Evolutionary conservation across 1,140 invertebrate species (phyloP).

Genomic region (Bombus ignitus): DNA sequence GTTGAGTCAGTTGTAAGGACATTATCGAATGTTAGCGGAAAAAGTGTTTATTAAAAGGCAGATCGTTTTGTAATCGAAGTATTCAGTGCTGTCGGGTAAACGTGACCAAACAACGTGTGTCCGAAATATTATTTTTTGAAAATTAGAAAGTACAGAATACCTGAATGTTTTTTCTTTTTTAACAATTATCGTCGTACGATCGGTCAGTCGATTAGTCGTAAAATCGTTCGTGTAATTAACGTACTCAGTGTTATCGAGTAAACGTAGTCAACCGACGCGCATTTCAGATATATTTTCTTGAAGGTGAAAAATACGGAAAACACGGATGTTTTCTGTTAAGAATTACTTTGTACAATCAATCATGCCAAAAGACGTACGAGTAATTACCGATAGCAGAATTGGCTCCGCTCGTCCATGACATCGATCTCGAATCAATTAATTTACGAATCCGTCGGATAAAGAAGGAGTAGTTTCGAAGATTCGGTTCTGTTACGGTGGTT

Average conservation of each 20-base stretch:
- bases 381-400: background rate
- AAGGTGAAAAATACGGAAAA: background rate
- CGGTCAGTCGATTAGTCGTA: too few species aligned
- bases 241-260: background rate
- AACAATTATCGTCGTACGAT: too few species aligned
- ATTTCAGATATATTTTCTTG: background rate
- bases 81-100: background rate
- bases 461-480: background rate
- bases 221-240: too few species aligned
- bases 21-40: too few species aligned
- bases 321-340: background rate
- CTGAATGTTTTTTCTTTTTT: too few species aligned
- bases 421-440: background rate
- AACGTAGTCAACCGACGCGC: background rate
- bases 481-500: conserved; percentile 34
- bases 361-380: too few species aligned
- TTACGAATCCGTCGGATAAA: background rate
- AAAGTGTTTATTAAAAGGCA: background rate
- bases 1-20: background rate
- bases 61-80: too few species aligned
- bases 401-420: background rate
- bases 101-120: too few species aligned
- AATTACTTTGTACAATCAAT: background rate
- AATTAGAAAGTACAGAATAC: too few species aligned
- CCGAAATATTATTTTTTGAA: too few species aligned